These are phyloP conservation scores for Artibeus lituratus DNA, from an alignment of 2,797 vertebrate species.

Conservation along the genomic window DNA sequence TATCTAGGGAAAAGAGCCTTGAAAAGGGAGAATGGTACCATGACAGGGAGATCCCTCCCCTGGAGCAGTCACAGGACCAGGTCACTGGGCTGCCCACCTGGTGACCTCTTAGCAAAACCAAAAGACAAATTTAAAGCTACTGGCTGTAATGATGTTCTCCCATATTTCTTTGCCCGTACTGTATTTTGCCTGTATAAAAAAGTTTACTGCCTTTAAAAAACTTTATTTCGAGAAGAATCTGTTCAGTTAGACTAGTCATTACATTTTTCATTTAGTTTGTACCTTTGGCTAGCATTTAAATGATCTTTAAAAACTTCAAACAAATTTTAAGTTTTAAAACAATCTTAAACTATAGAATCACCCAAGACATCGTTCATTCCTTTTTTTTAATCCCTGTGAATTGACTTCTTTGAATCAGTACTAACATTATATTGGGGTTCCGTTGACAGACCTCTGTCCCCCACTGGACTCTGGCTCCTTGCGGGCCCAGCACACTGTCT, in stretches of 20 bases:
- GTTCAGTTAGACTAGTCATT: not conserved
- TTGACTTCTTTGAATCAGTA: not conserved
- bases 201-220: not conserved
- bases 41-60: not conserved
- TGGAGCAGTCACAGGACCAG: not conserved
- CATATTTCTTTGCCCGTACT: not conserved
- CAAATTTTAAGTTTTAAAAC: conserved; percentile 6
- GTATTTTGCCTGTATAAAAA: not conserved
- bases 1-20: not conserved
- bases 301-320: conserved; percentile 6
- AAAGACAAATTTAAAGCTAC: not conserved
- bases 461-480: not conserved
- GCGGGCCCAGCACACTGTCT: not conserved
- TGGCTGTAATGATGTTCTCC: not conserved
- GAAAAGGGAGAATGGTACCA: not conserved
- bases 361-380: not conserved
- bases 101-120: not conserved
- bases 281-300: not conserved
- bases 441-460: not conserved
- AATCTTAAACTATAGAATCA: not conserved
- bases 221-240: conserved; percentile 19
- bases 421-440: not conserved
- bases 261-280: not conserved
- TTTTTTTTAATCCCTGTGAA: not conserved
- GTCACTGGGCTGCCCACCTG: not conserved